Evolutionary conservation across 2,888 invertebrate species (phyloP), one percentile per base, ranked within the genome.

Genomic region (Meteorus colon): DNA sequence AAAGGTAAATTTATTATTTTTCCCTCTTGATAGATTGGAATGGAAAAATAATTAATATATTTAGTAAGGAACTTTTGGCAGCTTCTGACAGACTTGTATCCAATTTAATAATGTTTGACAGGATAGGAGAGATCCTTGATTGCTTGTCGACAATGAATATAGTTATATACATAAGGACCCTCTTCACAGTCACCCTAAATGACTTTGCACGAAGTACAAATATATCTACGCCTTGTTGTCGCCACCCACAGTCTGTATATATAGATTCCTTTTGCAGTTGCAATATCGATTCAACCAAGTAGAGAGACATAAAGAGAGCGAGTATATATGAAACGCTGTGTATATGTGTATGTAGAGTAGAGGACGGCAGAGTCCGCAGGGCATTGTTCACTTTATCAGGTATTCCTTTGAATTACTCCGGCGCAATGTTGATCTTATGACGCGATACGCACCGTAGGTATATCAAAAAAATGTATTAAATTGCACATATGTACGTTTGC

Each of bases 251-350:
- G 16, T 51, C 68, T n/a, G 6, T 19, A 41, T 24, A 63, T 72
- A 72, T 72, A 62, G 45, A 74, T 74, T 74, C 60, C 41, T 14
- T 55, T 55, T 29, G 66, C 29, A 74, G 67, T 74, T 67, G 74
- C 67, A 67, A 74, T 74, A 67, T 74, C 60, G 74, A 74, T 74
- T 62, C 62, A 45, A 29, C 48, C 8, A n/a, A 29, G 14, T 37
- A 37, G 41, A 41, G 72, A 55, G 55, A 55, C 45, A 72, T 45
- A 72, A 63, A 63, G 72, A 62, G 65, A 62, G 72, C 27, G 45
- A 27, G 62, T 24, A 55, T 55, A 48, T 48, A 16, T 55, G n/a
- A n/a, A 6, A 24, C 1, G 8, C 19, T 19, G 2, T 55, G 4
- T 55, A 55, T 19, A 55, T 55, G 8, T 55, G n/a, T 19, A 8